Base-by-base conservation (phyloP, 1,140 invertebrate species). In the Drosophila insularis region DNA sequence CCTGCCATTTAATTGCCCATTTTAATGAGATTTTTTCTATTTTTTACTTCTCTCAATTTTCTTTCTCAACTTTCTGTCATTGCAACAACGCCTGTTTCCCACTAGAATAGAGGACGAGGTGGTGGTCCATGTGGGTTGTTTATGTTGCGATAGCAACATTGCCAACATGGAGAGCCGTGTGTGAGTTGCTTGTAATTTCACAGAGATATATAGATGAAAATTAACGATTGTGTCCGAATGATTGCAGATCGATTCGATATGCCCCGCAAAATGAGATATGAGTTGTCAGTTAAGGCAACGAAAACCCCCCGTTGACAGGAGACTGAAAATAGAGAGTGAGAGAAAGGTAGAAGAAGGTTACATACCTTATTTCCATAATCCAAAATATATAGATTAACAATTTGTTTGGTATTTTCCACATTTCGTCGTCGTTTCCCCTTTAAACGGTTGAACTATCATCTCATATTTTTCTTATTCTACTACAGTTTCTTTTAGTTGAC, bases 301-400 rank as follows among this genome's bases (percentile, higher is more conserved):
- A 56, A 56, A 56, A 17, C 43, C 13, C 17, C 43, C 43, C 17
- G 43, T 21, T 50, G 43, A 50, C 43, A 19, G 40, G 0, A 19
- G 4, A 46, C 5, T n/a, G n/a, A n/a, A 46, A 10, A 46, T 14
- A 17, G 14, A 46, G 5, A 46, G 43, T 17, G 14, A 10, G 43
- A 46, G 14, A 46, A 4, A 46, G 43, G 27, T 27, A 46, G 43
- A 46, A 14, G n/a, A 14, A 43, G 40, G 14, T 46, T 50, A 50
- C 43, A 74, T 87, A 91, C 90, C 90, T 91, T 90, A 91, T 91
- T 91, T 91, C 84, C 90, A 91, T 91, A 77, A 91, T 91, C 90
- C 90, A 91, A 81, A 91, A 84, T 69, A 91, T 77, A 74, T 89
- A 91, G 72, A 91, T 91, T 78, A 91, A 90, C 63, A 91, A 81